A percentile compares a stretch with the other conserved stretches of the same genome.
Evolutionary conservation across 2,888 invertebrate species (phyloP).

Genomic region (Muschampia plurimacula): DNA sequence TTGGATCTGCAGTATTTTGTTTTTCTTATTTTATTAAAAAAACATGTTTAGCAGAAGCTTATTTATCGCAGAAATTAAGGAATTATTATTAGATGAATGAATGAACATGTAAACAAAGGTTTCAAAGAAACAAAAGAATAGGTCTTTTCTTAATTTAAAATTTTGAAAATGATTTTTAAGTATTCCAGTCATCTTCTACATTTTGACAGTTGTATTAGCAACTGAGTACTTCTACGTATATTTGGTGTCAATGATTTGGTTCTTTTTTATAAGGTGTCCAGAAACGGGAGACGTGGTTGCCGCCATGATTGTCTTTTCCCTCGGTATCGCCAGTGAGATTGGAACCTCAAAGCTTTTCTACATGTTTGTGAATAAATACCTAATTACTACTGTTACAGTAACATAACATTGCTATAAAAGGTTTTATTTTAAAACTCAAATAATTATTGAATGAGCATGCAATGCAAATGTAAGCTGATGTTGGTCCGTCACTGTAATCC

Average conservation of each 20-base stretch:
- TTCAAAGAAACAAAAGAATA: background rate
- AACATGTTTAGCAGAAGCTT: too few relatives aligned
- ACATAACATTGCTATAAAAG: background rate
- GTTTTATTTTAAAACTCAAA: too few relatives aligned
- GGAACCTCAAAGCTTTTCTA: conserved; percentile 55
- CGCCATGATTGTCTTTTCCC: conserved; percentile 56
- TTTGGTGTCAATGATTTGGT: conserved; percentile 58
- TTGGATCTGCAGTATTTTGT: too few relatives aligned
- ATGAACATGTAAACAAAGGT: too few relatives aligned
- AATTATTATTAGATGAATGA: too few relatives aligned
- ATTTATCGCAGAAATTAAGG: too few relatives aligned
- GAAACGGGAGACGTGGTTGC: conserved; percentile 54
- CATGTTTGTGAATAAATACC: conserved; percentile 56
- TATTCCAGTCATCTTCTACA: background rate
- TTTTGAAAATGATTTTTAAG: background rate
- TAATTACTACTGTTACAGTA: background rate
- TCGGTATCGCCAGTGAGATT: conserved; percentile 58
- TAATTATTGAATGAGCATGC: too few relatives aligned
- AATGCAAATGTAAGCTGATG: too few relatives aligned
- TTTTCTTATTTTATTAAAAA: too few relatives aligned
- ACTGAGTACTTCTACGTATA: conserved; percentile 46
- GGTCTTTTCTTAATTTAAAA: background rate
- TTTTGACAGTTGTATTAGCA: background rate
- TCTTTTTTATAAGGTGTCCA: conserved; percentile 53
- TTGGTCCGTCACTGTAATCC: too few relatives aligned